Base-by-base conservation (phyloP, 2,797 vertebrate genomes). In the Numenius phaeopus region DNA sequence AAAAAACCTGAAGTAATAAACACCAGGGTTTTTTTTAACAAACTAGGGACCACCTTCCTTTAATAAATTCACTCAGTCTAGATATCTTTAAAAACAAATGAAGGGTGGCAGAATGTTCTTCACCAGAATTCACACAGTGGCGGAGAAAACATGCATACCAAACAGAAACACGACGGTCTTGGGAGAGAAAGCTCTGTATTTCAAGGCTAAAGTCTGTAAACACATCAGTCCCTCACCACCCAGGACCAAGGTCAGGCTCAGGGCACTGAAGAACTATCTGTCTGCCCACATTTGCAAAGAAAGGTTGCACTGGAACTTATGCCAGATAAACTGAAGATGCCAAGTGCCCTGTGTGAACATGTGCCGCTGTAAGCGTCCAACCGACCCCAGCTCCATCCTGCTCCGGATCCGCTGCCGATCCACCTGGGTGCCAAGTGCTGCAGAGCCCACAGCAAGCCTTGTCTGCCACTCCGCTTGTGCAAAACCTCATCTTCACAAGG, bases 311-410 rank as follows among this genome's bases (percentile, higher is more conserved):
- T 34, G 22, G 32, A 58, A 65, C 3, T 3, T n/a, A 55, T 0
- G 2, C 18, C 29, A 57, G 27, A 23, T 39, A 39, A 76, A 55
- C 13, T 1, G 2, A 49, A 70, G 50, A 29, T 30, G 27, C 27
- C 20, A 32, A 52, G 30, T 23, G 37, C n/a, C 19, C 24, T 2
- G 0, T 11, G 66, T 19, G 49, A 73, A 72, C 2, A 0, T 17
- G 7, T 19, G 9, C 26, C 0, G 0, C 42, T 44, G 1, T 14
- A 29, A 47, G 64, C 1, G 3, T 21, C 58, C 52, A 55, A 1
- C 40, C 2, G 1, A 42, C 46, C 44, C 21, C 22, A 58, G 23
- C 20, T 27, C 55, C 3, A 2, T 24, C 77, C 20, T 34, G 27
- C 58, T 47, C 32, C 0, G 0, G 14, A 37, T 49, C 52, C 49